A percentile compares a stretch with the other conserved stretches of the same genome.
These are phyloP conservation scores for Apamea sordens DNA, from an alignment of 2,888 invertebrate genomes.

Conservation along the genomic window DNA sequence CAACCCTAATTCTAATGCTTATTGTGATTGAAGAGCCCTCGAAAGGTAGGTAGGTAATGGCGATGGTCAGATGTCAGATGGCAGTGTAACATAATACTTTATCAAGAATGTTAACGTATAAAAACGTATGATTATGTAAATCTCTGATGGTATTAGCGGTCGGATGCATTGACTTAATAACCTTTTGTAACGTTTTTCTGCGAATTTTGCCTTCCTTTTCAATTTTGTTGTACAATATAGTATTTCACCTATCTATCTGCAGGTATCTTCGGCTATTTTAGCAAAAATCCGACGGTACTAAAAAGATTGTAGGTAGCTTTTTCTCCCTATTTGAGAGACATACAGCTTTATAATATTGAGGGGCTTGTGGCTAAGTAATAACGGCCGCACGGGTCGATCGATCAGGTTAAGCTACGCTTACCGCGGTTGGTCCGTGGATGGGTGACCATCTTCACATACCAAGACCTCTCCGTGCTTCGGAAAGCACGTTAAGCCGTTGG, in stretches of 20 bases:
- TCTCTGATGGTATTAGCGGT: constrained; percentile 23
- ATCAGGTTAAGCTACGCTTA: too few relatives aligned
- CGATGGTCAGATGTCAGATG: too few relatives aligned
- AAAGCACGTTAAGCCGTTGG: too few relatives aligned
- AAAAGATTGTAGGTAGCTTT: background rate
- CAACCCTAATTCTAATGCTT: constrained; percentile 77
- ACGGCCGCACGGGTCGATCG: too few relatives aligned
- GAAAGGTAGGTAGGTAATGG: constrained; percentile 66
- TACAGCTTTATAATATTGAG: background rate
- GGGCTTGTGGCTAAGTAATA: too few relatives aligned
- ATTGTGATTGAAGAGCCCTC: constrained; percentile 75
- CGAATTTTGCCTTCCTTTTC: background rate
- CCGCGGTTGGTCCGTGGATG: too few relatives aligned
- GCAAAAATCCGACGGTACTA: background rate
- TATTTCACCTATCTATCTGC: background rate
- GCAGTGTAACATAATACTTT: constrained; percentile 82
- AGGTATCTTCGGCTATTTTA: background rate
- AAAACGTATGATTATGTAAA: constrained; percentile 13
- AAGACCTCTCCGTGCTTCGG: too few relatives aligned
- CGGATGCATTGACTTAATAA: background rate
- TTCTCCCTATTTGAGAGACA: background rate
- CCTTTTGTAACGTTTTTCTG: background rate
- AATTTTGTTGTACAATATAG: background rate
- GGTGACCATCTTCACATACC: too few relatives aligned
- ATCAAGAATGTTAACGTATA: constrained; percentile 10